Evolutionary conservation across 1,140 invertebrate species (phyloP), one percentile per base, ranked within the genome.

Genomic region (Leptestheria dahalacensis): DNA sequence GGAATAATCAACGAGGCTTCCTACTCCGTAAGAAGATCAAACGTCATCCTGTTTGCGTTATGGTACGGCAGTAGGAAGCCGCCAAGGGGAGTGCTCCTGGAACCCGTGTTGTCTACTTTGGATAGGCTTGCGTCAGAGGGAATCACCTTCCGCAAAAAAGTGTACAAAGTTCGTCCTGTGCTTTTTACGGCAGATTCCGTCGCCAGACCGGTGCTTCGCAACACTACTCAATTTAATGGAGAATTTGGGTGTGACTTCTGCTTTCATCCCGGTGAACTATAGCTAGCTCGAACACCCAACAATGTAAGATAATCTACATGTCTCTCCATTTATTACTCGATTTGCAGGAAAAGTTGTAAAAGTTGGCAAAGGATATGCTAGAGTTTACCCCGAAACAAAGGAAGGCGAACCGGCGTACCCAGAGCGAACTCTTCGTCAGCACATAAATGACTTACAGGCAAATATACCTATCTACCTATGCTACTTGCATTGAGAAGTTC

Each of bases 31-130:
- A 18, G 51, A 18, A 18, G 51, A 4, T 11, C 4, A 4, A 24
- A 15, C 21, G 51, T 53, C 3, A 24, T 53, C 25, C 26, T 53
- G n/a, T 24, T 53, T 2, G 51, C 51, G 2, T 23, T 53, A 25
- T 53, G 51, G 51, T 53, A 24, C 25, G 51, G 51, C 51, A 53
- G 25, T 15, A 24, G 26, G 26, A 53, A 53, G 25, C 51, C 51
- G 15, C 51, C 51, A 2, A 9, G 21, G 23, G 3, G 25, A 24
- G 51, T 24, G 6, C 25, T 53, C 25, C 25, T 53, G 51, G 51
- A 53, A 21, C 26, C 21, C 15, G 6, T 41, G 6, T 41, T 41
- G 33, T 15, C 6, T 9, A 15, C 6, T 9, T 15, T 41, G 6
- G 33, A 41, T 6, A 18, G 23, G 11, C 24, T 21, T 24, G 23